These are phyloP conservation scores for Prionace glauca DNA, from an alignment of 2,797 vertebrate genomes.

Conservation along the genomic window DNA sequence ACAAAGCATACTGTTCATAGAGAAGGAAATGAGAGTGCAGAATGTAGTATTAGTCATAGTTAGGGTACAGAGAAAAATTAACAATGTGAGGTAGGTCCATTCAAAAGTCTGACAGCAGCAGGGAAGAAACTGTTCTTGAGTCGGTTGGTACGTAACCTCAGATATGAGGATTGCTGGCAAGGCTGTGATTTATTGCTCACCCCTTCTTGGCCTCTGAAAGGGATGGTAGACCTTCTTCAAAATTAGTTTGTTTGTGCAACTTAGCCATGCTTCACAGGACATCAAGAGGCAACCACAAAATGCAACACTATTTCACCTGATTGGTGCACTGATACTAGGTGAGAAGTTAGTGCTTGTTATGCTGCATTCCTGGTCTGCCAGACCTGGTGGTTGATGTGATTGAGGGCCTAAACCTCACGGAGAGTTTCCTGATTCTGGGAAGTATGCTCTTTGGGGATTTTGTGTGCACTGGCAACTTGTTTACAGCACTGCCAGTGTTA, in stretches of 20 bases:
- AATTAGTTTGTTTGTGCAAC: neutral
- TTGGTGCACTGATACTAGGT: neutral
- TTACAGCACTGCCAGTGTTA: neutral
- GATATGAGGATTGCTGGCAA: neutral
- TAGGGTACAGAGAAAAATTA: too few relatives aligned
- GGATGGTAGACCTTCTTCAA: neutral
- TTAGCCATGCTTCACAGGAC: neutral
- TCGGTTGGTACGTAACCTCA: too few relatives aligned
- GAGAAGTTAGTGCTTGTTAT: neutral
- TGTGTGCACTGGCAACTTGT: neutral
- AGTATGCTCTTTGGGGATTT: neutral
- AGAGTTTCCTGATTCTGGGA: neutral
- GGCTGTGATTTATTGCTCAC: neutral
- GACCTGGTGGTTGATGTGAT: neutral
- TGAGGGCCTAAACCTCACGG: neutral
- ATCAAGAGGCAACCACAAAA: too few relatives aligned
- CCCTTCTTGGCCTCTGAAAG: neutral
- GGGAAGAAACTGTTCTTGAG: too few relatives aligned
- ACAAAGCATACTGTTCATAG: too few relatives aligned
- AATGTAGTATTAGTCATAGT: too few relatives aligned
- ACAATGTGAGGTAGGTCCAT: too few relatives aligned
- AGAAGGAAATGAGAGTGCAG: too few relatives aligned
- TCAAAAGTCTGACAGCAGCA: too few relatives aligned
- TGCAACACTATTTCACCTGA: neutral
- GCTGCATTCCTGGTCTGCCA: neutral